Conservation (phyloP, 2,797 vertebrate genomes). For the Danio albolineatus region DNA sequence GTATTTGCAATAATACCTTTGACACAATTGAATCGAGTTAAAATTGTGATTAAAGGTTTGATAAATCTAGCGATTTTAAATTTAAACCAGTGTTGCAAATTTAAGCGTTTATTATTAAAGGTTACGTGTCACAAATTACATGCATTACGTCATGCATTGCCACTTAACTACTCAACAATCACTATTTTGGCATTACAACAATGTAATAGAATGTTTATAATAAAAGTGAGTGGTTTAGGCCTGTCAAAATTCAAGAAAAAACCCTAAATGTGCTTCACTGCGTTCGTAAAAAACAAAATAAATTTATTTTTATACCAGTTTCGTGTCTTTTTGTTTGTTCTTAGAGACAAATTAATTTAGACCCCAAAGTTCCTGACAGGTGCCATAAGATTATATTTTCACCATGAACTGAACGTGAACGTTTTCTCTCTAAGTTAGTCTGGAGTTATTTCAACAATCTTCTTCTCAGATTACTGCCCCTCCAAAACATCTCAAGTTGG, state of each 20-base stretch:
- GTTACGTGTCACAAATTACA: too few relatives aligned
- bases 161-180: neutral
- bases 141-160: too few relatives aligned
- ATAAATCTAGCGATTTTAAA: too few relatives aligned
- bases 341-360: neutral
- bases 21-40: too few relatives aligned
- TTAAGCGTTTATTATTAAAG: too few relatives aligned
- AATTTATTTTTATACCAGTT: too few relatives aligned
- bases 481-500: conserved; percentile 52
- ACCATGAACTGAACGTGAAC: neutral
- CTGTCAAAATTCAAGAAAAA: neutral
- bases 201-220: neutral
- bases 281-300: neutral
- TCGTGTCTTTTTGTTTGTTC: neutral
- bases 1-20: too few relatives aligned
- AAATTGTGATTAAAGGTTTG: too few relatives aligned
- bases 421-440: neutral
- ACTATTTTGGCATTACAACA: neutral
- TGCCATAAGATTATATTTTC: neutral
- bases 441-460: neutral
- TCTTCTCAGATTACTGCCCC: conserved; percentile 46
- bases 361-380: neutral
- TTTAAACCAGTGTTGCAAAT: too few relatives aligned
- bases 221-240: too few relatives aligned
- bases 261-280: neutral